These are phyloP conservation scores for Apamea monoglypha DNA, from an alignment of 2,888 invertebrate species.

Conservation along the genomic window DNA sequence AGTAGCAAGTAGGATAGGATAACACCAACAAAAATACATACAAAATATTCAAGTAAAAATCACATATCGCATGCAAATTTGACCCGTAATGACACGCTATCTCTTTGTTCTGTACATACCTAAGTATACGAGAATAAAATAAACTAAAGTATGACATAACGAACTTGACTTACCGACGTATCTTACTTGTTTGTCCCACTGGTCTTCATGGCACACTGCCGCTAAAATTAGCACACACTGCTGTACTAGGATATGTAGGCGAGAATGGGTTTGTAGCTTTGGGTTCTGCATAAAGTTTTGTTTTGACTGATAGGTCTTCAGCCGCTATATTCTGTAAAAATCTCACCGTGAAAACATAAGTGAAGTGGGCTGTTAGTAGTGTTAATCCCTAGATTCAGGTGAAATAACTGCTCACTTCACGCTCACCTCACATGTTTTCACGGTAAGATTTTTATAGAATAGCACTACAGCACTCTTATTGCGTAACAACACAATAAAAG, in stretches of 20 bases:
- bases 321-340: too few species aligned
- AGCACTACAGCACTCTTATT: too few species aligned
- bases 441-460: too few species aligned
- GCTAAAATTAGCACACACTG: conserved; percentile 47
- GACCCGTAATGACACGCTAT: conserved; percentile 21
- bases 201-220: conserved; percentile 55
- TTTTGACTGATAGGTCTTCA: neutral
- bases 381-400: too few species aligned
- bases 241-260: conserved; percentile 15
- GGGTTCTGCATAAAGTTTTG: conserved; percentile 54
- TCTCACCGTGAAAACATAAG: too few species aligned
- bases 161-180: conserved; percentile 54
- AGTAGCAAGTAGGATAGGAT: neutral
- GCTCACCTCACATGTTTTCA: too few species aligned
- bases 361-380: too few species aligned
- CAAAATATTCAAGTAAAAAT: conserved; percentile 4
- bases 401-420: too few species aligned
- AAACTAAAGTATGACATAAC: conserved; percentile 68
- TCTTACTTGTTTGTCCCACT: conserved; percentile 53
- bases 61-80: conserved; percentile 3
- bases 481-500: too few species aligned
- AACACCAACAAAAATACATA: neutral
- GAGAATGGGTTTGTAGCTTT: neutral
- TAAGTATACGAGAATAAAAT: conserved; percentile 1
- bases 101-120: conserved; percentile 21